Base-by-base conservation (phyloP, 1,140 invertebrate species). In the Pygmarrhopalites habei region DNA sequence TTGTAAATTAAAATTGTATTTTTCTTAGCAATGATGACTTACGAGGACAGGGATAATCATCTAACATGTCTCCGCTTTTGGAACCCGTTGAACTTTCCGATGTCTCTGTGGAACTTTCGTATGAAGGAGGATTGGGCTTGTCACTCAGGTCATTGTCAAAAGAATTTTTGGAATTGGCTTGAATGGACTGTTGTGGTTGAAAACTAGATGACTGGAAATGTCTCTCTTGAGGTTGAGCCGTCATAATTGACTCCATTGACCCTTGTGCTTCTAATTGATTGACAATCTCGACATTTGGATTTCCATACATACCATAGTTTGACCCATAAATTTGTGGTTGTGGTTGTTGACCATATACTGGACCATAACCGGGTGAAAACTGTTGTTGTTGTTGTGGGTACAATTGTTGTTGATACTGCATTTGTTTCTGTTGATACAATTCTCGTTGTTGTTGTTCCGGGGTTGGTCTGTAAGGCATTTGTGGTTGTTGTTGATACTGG, bases 381-480 rank as follows among this genome's bases (percentile, higher is more conserved):
- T 21, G 44, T 46, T n/a, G 44, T 46, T 46, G 32, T 46, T 46
- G 44, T 39, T 39, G 35, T 39, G 35, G 35, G 35, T 39, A 39
- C 17, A 10, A 17, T 21, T 17, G 44, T 21, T 46, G 44, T 46
- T 46, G 44, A 46, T 46, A n/a, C 19, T 35, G 32, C 15, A 5
- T 3, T 5, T 5, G 21, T 46, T 46, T 46, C 19, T 17, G 44
- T 5, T 17, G 5, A 46, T 46, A 46, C 5, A 46, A 5, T n/a
- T n/a, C n/a, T n/a, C n/a, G n/a, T n/a, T n/a, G n/a, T n/a, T n/a
- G n/a, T 46, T 46, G 44, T 46, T 21, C 5, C n/a, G 44, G 44
- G 5, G 44, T 7, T 46, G 21, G 44, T 10, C 44, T 5, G 7
- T 46, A 5, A 17, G 5, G 7, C 10, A 10, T 46, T 46, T n/a